Base-by-base conservation (phyloP, 1,140 invertebrate species). In the Halyomorpha halys region DNA sequence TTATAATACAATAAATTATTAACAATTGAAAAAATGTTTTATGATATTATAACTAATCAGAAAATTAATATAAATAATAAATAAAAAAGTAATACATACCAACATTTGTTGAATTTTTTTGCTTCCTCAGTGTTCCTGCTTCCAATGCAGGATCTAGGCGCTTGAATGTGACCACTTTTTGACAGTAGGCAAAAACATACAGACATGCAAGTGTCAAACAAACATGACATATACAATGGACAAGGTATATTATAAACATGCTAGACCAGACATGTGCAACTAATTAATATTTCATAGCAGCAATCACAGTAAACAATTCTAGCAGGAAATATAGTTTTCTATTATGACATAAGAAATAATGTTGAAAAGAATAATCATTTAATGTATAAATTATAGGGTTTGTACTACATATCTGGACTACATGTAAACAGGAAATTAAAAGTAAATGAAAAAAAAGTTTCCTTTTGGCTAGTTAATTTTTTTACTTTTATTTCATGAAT, bases 91-190 rank as follows among this genome's bases (percentile, higher is more conserved):
- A 18, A 49, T 49, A 49, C 23, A 9, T 56, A 25, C 53, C 53
- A 5, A 23, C 18, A 25, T 23, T 23, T 11, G 53, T 23, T 15
- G 86, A 85, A 72, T 86, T 87, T 77, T 89, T 89, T 72, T 85
- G 77, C 77, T 88, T 89, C 74, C 86, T 81, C 49, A 82, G 80
- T 62, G 75, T 72, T 45, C 70, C 71, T 75, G 74, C 70, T 70
- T 71, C 69, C 61, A 72, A 66, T 62, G 72, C 70, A 65, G 53
- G 53, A 23, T 72, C 70, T 65, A 78, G 70, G 69, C 76, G 78
- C 73, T 75, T 78, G 74, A 77, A 79, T 60, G 77, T 77, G 68
- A 78, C 75, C 71, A 79, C 77, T 78, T 74, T 65, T 64, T 71
- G 70, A 70, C 59, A 71, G 67, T 66, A 70, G 63, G 70, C 62